Conservation (phyloP, 2,888 invertebrate species). For the Apotomis betuletana region DNA sequence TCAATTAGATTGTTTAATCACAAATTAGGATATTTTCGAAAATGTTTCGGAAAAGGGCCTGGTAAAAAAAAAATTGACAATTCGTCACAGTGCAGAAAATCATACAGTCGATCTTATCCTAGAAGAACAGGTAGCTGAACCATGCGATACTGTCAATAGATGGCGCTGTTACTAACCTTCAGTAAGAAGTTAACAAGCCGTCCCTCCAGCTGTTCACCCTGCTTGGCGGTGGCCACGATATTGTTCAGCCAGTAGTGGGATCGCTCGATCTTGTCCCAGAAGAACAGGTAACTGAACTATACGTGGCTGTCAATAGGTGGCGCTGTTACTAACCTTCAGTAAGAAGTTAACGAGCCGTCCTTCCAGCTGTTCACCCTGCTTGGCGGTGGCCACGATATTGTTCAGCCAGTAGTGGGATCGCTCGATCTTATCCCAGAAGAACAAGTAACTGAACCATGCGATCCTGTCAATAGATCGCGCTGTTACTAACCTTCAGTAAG, state of each 20-base stretch:
- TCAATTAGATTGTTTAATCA: too few species aligned
- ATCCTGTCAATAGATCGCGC: too few species aligned
- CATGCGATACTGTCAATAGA: too few species aligned
- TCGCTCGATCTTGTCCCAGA: slow-evolving; percentile 80
- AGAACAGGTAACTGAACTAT: slow-evolving; percentile 84
- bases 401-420: slow-evolving; percentile 93
- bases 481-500: slow-evolving; percentile 84
- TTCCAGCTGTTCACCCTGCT: slow-evolving; percentile 89
- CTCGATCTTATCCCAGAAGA: slow-evolving; percentile 70
- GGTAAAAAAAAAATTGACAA: too few species aligned
- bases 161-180: slow-evolving; percentile 69
- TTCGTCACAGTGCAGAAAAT: too few species aligned
- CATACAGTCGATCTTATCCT: slow-evolving; percentile 68
- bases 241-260: slow-evolving; percentile 93
- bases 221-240: slow-evolving; percentile 89
- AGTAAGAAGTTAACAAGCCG: slow-evolving; percentile 91
- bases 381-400: slow-evolving; percentile 90
- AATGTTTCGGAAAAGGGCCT: too few species aligned
- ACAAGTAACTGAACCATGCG: slow-evolving; percentile 84
- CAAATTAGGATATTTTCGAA: too few species aligned
- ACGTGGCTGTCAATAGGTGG: too few species aligned
- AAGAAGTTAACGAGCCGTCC: slow-evolving; percentile 92
- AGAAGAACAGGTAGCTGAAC: neutral
- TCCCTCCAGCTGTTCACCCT: slow-evolving; percentile 91
- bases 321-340: slow-evolving; percentile 79